A percentile compares a stretch with the other conserved stretches of the same genome.
Conservation (phyloP, 2,888 invertebrate species). For the Pterobdella sp. region DNA sequence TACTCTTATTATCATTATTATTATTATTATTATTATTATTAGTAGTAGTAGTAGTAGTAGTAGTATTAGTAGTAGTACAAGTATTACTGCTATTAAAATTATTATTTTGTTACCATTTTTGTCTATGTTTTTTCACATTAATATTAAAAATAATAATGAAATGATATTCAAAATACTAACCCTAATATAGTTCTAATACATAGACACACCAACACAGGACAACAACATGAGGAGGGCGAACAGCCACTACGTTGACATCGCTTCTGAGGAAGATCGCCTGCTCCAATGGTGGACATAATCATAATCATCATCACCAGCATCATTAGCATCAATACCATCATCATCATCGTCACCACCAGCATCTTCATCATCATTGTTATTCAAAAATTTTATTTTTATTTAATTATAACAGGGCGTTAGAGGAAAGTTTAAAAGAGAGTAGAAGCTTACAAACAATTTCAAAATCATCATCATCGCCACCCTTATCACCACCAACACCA, state of each 20-base stretch:
- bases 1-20: not conserved
- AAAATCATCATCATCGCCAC: constrained; percentile 20
- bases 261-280: constrained; percentile 30
- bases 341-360: constrained; percentile 5
- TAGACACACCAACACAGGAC: not conserved
- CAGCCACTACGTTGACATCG: constrained; percentile 16
- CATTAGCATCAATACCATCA: constrained; percentile 14
- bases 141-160: no score
- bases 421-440: constrained; percentile 30
- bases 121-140: not conserved
- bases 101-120: not conserved
- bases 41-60: not conserved
- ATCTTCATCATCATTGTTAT: constrained; percentile 15
- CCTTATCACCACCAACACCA: not conserved
- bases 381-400: no score
- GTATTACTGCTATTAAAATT: constrained; percentile 42
- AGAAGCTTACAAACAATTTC: constrained; percentile 7
- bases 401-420: constrained; percentile 23
- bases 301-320: constrained; percentile 42
- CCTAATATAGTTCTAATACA: not conserved
- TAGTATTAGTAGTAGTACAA: no score
- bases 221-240: constrained; percentile 18
- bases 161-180: not conserved
- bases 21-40: constrained; percentile 7
- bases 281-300: constrained; percentile 30